Evolutionary conservation across 1,140 invertebrate species (phyloP), one percentile per base, ranked within the genome.

Genomic region (Berghia stephanieae): DNA sequence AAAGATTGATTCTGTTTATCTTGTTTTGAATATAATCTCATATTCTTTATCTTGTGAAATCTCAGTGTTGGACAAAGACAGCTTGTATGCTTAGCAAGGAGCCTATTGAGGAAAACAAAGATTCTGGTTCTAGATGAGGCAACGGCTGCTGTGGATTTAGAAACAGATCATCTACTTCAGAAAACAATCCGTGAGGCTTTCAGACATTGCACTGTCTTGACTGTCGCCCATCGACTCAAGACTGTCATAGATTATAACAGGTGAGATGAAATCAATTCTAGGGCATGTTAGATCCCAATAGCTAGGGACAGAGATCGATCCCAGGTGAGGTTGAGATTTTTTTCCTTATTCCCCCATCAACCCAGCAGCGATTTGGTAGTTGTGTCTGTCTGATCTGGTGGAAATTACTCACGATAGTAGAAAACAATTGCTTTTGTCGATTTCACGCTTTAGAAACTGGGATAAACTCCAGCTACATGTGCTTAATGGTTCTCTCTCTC

Each of bases 41-140:
- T 13, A 21, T 8, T 38, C 38, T 42, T 3, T 36, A 16, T 57
- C 42, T 16, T 6, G 1, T 27, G 36, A 4, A 40, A 71, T 78
- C 78, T 88, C 67, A 90, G 90, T 86, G 88, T 92, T 76, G 91
- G 91, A 10, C 91, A 92, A 81, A 79, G 89, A 46, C 91, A 92
- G 77, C 80, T 92, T 38, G 79, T 92, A 0, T 92, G 91, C 78
- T 80, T 92, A 38, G 91, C 91, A 21, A 81, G 91, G 74, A 91
- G 91, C 18, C 72, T 92, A 10, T 82, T 92, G 3, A 84, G 89
- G 63, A 88, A 89, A 67, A 89, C 94, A 86, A 93, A 93, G 90
- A 93, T 98, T 63, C 91, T 98, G 24, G 92, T 97, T 78, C 91
- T 98, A 34, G 89, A 90, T 79, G 89, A 90, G 76, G 89, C 89